Percentiles rank a stretch among this genome's conserved stretches.
Conservation (phyloP, 2,113 vertebrate species). For the Tringa solitaria region DNA sequence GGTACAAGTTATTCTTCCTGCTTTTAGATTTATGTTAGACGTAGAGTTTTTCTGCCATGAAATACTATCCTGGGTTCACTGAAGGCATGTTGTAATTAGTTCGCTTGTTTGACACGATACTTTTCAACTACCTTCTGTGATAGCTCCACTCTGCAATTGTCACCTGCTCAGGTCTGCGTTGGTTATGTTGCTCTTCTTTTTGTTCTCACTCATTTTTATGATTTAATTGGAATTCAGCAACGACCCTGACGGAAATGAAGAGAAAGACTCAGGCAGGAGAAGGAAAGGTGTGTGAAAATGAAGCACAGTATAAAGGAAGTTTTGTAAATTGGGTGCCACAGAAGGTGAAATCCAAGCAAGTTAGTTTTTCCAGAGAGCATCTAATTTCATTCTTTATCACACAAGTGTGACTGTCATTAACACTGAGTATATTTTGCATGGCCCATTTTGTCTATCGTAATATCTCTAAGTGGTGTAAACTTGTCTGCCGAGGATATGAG, state of each 20-base stretch:
- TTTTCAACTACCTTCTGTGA: neutral
- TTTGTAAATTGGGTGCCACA: neutral
- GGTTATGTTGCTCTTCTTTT: conserved; percentile 10
- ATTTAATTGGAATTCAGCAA: conserved; percentile 55
- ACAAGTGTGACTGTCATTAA: rapidly evolving
- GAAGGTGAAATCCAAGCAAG: conserved; percentile 14
- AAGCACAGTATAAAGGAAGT: neutral
- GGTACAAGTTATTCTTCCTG: conserved; percentile 1
- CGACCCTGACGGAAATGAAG: neutral
- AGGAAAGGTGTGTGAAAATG: conserved; percentile 8
- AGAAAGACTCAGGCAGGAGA: neutral
- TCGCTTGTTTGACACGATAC: neutral
- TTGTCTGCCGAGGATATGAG: neutral
- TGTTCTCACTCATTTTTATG: conserved; percentile 10
- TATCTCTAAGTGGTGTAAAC: neutral
- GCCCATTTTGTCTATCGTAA: rapidly evolving
- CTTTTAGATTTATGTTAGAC: neutral
- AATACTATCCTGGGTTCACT: neutral
- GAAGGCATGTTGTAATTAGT: conserved; percentile 20
- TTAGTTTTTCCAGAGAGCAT: neutral
- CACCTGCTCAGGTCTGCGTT: conserved; percentile 3
- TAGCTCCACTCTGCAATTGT: neutral
- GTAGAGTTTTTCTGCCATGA: neutral
- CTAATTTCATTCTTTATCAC: neutral
- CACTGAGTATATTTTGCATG: neutral